phyloP scores from a whole-genome alignment of 2,797 vertebrate genomes.

The Siniperca undulata region DNA sequence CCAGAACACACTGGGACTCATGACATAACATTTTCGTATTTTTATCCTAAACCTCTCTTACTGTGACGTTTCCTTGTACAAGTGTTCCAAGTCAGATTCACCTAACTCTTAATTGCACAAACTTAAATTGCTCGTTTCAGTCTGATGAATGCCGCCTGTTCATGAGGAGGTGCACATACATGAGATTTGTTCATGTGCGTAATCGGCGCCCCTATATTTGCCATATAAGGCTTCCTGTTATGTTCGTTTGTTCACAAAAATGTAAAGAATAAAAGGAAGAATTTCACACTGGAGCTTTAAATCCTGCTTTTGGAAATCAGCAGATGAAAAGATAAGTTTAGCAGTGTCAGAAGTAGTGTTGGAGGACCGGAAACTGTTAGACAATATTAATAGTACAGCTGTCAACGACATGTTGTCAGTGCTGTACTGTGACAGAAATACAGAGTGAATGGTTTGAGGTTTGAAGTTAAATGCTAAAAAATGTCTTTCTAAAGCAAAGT shows the following conservation, averaged over 20 bases:
- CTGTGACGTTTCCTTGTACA: not conserved
- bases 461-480: constrained; percentile 1
- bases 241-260: not conserved
- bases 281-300: not conserved
- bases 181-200: too few relatives aligned
- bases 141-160: not conserved
- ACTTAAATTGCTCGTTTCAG: too few relatives aligned
- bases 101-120: not conserved
- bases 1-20: not conserved
- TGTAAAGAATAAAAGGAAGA: not conserved
- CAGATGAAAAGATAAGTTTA: not conserved
- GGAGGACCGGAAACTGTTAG: not conserved
- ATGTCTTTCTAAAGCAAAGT: constrained; percentile 5
- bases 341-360: not conserved
- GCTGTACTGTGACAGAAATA: not conserved
- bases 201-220: too few relatives aligned
- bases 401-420: not conserved
- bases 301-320: not conserved
- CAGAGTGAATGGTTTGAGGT: not conserved
- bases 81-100: too few relatives aligned
- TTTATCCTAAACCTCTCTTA: not conserved
- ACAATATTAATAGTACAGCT: constrained; percentile 12
- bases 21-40: not conserved
- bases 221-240: too few relatives aligned
- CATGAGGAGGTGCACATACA: not conserved